These are phyloP conservation scores for Ellobium chinense DNA, from an alignment of 2,888 invertebrate species.

Conservation along the genomic window DNA sequence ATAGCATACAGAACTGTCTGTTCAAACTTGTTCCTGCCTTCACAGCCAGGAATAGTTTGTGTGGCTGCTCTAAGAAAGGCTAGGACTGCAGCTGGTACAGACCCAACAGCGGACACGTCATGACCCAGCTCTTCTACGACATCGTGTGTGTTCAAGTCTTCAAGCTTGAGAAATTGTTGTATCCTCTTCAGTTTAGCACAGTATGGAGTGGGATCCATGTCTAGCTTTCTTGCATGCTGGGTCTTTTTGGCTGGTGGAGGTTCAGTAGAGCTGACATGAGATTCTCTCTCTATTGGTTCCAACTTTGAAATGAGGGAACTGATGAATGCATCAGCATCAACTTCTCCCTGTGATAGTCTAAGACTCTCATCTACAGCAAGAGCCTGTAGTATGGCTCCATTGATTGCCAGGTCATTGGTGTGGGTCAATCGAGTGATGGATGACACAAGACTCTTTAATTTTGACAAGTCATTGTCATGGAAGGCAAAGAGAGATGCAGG, in stretches of 20 bases:
- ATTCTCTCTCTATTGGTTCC: conserved; percentile 54
- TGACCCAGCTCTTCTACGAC: conserved; percentile 81
- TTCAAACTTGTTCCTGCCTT: conserved; percentile 81
- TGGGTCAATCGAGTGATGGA: conserved; percentile 83
- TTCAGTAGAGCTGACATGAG: not conserved
- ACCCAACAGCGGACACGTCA: conserved; percentile 84
- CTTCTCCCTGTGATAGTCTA: conserved; percentile 64
- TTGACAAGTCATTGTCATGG: conserved; percentile 54
- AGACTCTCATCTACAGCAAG: conserved; percentile 83
- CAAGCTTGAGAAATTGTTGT: conserved; percentile 80
- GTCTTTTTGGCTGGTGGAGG: conserved; percentile 14
- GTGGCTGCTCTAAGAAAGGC: conserved; percentile 82
- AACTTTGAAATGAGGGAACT: conserved; percentile 59
- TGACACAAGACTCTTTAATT: conserved; percentile 48
- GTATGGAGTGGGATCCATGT: conserved; percentile 80
- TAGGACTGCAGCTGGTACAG: conserved; percentile 87
- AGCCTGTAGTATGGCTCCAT: conserved; percentile 80
- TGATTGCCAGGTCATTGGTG: conserved; percentile 78
- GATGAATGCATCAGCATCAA: conserved; percentile 60
- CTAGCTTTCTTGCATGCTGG: conserved; percentile 3
- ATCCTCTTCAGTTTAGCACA: conserved; percentile 82
- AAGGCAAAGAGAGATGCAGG: conserved; percentile 83
- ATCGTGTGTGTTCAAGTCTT: conserved; percentile 69
- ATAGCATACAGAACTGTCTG: conserved; percentile 86
- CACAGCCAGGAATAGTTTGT: conserved; percentile 50